A percentile compares a stretch with the other conserved stretches of the same genome.
phyloP scores from a whole-genome alignment of 2,113 vertebrate genomes.

The Cyanoliseus patagonus region DNA sequence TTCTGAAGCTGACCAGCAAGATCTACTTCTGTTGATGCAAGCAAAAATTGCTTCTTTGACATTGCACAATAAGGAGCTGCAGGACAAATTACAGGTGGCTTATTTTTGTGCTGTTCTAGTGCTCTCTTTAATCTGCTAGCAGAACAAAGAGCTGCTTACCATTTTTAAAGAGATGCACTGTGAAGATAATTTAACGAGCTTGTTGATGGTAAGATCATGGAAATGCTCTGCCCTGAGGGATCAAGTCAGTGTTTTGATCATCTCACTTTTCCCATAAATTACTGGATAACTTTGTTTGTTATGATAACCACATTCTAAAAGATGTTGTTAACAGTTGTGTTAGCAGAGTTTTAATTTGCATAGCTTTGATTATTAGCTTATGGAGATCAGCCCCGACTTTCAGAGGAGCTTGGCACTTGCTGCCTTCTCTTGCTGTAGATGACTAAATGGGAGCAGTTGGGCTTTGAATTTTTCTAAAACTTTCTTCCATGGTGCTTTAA shows the following conservation, averaged over 20 bases:
- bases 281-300: background rate
- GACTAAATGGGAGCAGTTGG: background rate
- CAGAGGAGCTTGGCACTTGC: background rate
- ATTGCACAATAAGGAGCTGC: constrained; percentile 90
- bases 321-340: background rate
- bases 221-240: background rate
- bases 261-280: constrained; percentile 11
- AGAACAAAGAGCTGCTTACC: background rate
- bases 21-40: constrained; percentile 85
- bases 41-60: constrained; percentile 88
- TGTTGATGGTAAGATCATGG: background rate
- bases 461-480: background rate
- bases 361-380: constrained; percentile 5
- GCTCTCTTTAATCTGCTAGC: background rate
- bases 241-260: constrained; percentile 33
- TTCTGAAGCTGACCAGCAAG: constrained; percentile 79
- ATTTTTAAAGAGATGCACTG: background rate
- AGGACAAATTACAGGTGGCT: constrained; percentile 87
- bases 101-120: constrained; percentile 23
- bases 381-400: background rate
- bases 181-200: background rate
- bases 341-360: constrained; percentile 14
- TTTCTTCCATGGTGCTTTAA: background rate
- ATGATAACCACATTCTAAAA: background rate
- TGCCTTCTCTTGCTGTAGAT: background rate